Evolutionary conservation across 2,797 vertebrate genomes (phyloP), one percentile per base, ranked within the genome.

Genomic region (Lophius americanus): DNA sequence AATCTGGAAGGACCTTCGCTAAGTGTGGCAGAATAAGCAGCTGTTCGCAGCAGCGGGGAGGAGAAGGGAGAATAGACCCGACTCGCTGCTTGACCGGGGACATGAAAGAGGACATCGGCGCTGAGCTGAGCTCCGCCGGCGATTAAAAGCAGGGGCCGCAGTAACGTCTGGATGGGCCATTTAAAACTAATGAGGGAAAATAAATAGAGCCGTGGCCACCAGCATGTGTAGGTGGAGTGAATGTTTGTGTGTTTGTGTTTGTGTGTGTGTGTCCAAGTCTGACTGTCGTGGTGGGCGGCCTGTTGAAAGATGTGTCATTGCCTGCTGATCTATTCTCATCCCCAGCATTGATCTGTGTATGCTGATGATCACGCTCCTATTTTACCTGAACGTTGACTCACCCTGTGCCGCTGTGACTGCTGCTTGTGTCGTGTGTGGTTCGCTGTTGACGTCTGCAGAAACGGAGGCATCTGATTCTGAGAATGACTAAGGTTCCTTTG

Each of bases 151-250:
- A 85, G 86, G 70, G 84, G 64, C 83, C 80, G 77, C 67, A 50
- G 78, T 85, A 86, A 89, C 57, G 85, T 86, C 79, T 89, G 81
- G 85, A 90, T 79, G 90, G 86, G 79, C 88, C 83, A 89, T 92
- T 90, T 92, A 82, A 88, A 85, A 70, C 87, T 89, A 92, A 91
- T 88, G 84, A 90, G 90, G 83, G 82, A 79, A 83, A 91, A 85
- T 87, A 88, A 90, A 90, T 88, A 89, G 75, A 87, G 78, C 73
- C 76, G 58, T 75, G 47, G 68, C 75, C 84, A 75, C 58, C 84
- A 81, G 77, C 79, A 54, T 83, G 75, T 75, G 76, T 72, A 85
- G 75, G 73, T 69, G 76, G 72, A 64, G 68, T 48, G 58, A 68
- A 48, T 60, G 6, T 50, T 37, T 65, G 52, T 51, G 44, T 50